A percentile compares a stretch with the other conserved stretches of the same genome.
Evolutionary conservation across 2,113 vertebrate species (phyloP).

Genomic region (Neogobius melanostomus): DNA sequence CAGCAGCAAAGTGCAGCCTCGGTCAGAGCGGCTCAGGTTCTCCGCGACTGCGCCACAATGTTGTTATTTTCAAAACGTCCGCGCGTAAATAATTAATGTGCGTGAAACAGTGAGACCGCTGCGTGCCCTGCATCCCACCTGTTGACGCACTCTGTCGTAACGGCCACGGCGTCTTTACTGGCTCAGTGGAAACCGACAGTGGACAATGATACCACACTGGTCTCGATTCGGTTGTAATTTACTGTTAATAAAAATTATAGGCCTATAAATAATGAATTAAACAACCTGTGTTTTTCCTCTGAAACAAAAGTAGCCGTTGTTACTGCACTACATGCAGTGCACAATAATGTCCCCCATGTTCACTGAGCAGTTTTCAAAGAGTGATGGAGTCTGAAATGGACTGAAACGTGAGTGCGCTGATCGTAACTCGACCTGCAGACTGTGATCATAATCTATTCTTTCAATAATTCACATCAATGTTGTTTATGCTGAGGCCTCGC

Average conservation of each 20-base stretch:
- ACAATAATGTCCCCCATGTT: not conserved
- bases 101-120: conserved; percentile 66
- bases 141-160: conserved; percentile 47
- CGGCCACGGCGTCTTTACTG: not conserved
- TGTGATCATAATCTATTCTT: conserved; percentile 52
- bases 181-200: not conserved
- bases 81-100: conserved; percentile 76
- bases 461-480: conserved; percentile 75
- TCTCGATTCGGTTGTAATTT: not conserved
- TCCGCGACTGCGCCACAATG: conserved; percentile 28
- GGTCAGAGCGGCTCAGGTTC: conserved; percentile 34
- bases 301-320: no score
- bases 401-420: conserved; percentile 62
- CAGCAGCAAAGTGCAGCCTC: not conserved
- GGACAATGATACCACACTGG: not conserved
- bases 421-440: conserved; percentile 56
- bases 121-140: conserved; percentile 69
- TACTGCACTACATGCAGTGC: no score
- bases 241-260: no score
- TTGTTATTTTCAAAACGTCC: conserved; percentile 72
- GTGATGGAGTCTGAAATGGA: conserved; percentile 12
- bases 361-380: not conserved
- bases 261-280: no score
- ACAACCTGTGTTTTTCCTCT: no score
- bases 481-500: conserved; percentile 51